These are phyloP conservation scores for Herpetotheres cachinnans DNA, from an alignment of 2,113 vertebrate genomes.

Conservation along the genomic window DNA sequence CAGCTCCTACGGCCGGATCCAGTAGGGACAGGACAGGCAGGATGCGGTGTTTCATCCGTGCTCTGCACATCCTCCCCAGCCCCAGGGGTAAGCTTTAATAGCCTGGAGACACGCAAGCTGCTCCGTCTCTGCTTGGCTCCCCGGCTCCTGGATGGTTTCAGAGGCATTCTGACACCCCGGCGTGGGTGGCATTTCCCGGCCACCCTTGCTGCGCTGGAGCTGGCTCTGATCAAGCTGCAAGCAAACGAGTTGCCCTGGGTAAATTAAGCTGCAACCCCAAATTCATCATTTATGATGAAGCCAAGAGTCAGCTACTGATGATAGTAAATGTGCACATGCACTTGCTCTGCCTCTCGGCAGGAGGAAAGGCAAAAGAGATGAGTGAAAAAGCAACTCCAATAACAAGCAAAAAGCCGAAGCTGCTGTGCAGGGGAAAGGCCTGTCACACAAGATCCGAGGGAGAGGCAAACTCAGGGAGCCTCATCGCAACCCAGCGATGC, in stretches of 20 bases:
- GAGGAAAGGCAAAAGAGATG: background rate
- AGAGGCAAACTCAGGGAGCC: background rate
- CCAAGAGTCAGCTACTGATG: background rate
- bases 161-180: background rate
- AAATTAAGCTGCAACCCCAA: background rate
- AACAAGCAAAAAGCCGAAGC: background rate
- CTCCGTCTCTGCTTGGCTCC: background rate
- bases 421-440: background rate
- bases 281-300: background rate
- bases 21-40: constrained; percentile 17
- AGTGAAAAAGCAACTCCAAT: background rate
- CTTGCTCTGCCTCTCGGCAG: background rate
- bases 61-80: constrained; percentile 40
- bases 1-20: background rate
- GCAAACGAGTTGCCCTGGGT: background rate
- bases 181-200: constrained; percentile 23
- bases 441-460: background rate
- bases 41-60: background rate
- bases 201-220: background rate
- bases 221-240: background rate
- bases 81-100: constrained; percentile 33
- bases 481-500: background rate
- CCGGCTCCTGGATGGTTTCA: background rate
- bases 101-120: constrained; percentile 28
- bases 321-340: background rate